These are phyloP conservation scores for Strongylocentrotus purpuratus DNA, from an alignment of 35 echinoderm and acorn worm genomes.

Conservation along the genomic window DNA sequence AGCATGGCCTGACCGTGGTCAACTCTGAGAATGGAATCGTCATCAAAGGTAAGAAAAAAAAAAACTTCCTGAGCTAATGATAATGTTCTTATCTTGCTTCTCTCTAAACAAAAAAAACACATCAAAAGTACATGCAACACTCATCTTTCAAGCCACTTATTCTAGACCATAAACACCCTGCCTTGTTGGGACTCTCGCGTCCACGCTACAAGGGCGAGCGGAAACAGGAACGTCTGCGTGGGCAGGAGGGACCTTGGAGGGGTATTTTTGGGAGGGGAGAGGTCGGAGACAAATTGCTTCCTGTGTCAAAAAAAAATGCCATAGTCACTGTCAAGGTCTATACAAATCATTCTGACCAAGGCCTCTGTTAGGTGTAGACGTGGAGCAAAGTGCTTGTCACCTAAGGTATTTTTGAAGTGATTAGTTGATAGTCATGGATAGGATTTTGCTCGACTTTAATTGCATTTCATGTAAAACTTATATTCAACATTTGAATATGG, in stretches of 20 bases:
- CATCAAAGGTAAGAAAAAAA: constrained; percentile 84
- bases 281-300: neutral
- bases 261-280: neutral
- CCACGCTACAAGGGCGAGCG: neutral
- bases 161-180: neutral
- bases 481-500: too few species aligned
- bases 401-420: neutral
- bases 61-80: neutral
- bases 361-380: neutral
- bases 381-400: neutral
- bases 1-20: constrained; percentile 58
- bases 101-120: neutral
- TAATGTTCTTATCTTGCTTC: neutral
- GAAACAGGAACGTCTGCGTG: neutral
- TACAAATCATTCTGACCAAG: neutral
- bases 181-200: neutral
- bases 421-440: neutral
- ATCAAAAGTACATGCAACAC: neutral
- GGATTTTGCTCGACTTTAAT: too few species aligned
- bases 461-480: too few species aligned
- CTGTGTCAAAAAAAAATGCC: neutral
- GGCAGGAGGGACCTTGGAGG: constrained; percentile 4
- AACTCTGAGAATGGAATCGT: constrained; percentile 65
- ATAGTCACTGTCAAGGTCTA: neutral
- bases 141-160: neutral